Evolutionary conservation across 1,140 invertebrate species (phyloP), one percentile per base, ranked within the genome.

Genomic region (Caligus rogercresseyi): DNA sequence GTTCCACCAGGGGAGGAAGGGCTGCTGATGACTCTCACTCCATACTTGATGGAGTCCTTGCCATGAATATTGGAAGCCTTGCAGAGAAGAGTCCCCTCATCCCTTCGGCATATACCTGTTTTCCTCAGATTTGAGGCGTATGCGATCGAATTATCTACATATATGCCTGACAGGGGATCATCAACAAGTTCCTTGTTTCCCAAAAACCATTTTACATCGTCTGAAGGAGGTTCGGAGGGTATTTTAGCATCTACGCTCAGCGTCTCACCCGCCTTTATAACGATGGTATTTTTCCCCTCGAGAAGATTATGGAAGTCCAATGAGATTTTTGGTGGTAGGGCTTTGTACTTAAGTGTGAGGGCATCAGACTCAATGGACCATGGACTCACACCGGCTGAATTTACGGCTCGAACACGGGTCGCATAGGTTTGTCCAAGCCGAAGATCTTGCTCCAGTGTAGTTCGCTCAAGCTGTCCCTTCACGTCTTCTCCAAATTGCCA

Each of bases 1-100:
- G 92, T 94, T 51, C 92, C 93, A 77, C 94, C 87, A 0, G 94
- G 94, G 70, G 86, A 85, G 19, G 83, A 81, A 54, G 93, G 93
- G 74, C 92, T 95, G 78, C 78, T 80, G 51, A 97, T 75, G 0
- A 98, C 87, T 23, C 83, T 87, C 2, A 98, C 91, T 67, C 86
- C 88, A 0, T 97, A 86, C 63, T 86, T 84, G 14, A 89, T 91
- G 16, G 83, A 83, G 68, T 95, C 92, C 71, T 84, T 85, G n/a
- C 95, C 95, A 68, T 89, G 93, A 23, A 79, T 75, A 71, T 99
- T 99, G 71, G 91, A 88, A 51, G 95, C 89, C 18, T 82, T 85
- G 60, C 98, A 79, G 4, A 84, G 87, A 70, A 96, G 98, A 56
- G 81, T 80, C 18, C 95, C 95, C 31, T 88, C 85, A 71, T 98